Conservation (phyloP, 2,888 invertebrate species). For the Scotopteryx bipunctaria region DNA sequence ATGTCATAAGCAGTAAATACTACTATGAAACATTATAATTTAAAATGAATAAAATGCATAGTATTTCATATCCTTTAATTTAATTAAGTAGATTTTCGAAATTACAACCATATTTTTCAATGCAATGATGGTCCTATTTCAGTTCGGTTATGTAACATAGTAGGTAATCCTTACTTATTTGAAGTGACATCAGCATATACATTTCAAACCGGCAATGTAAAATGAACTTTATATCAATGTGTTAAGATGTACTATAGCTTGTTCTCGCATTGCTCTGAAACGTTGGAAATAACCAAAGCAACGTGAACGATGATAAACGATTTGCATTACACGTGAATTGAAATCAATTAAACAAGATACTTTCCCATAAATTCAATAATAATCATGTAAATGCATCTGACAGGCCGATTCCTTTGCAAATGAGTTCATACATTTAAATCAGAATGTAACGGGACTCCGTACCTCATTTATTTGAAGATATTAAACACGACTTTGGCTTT, state of each 20-base stretch:
- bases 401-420: conserved; percentile 21
- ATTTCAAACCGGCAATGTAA: neutral
- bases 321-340: conserved; percentile 7
- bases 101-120: too few species aligned
- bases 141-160: too few species aligned
- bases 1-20: too few species aligned
- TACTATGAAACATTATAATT: too few species aligned
- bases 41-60: too few species aligned
- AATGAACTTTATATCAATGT: neutral
- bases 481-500: conserved; percentile 4
- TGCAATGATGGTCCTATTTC: too few species aligned
- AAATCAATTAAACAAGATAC: conserved; percentile 8
- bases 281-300: neutral
- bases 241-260: neutral
- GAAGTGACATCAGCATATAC: neutral
- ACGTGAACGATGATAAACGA: conserved; percentile 3
- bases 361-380: conserved; percentile 5
- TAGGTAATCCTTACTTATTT: too few species aligned
- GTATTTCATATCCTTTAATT: too few species aligned
- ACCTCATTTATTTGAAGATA: conserved; percentile 4
- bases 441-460: conserved; percentile 23
- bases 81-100: too few species aligned
- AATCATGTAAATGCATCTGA: conserved; percentile 13
- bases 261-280: neutral
- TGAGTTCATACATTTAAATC: conserved; percentile 14